Percentiles rank a stretch among this genome's conserved stretches.
These are phyloP conservation scores for Anniella stebbinsi DNA, from an alignment of 2,797 vertebrate species.

Conservation along the genomic window DNA sequence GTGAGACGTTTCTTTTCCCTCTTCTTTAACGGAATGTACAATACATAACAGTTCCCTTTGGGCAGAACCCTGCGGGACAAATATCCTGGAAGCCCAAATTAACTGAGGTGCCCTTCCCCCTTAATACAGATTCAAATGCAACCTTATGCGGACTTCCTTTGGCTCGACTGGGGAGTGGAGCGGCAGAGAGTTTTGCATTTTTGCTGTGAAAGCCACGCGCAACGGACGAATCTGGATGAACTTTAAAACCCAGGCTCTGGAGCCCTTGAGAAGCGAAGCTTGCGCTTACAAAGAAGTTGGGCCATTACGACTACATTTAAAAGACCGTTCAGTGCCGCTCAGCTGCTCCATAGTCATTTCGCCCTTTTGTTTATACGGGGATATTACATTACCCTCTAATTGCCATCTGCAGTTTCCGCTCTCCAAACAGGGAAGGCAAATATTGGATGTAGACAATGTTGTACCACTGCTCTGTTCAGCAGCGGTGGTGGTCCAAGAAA, in stretches of 20 bases:
- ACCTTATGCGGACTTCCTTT: background rate
- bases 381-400: constrained; percentile 74
- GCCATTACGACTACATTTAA: constrained; percentile 68
- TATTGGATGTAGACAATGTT: constrained; percentile 46
- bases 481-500: background rate
- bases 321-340: constrained; percentile 21
- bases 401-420: constrained; percentile 65
- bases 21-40: background rate
- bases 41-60: background rate
- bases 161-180: too few species aligned
- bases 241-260: background rate
- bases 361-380: constrained; percentile 67
- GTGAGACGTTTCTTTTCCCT: background rate
- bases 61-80: background rate
- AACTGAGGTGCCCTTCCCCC: background rate
- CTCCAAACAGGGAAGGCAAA: constrained; percentile 74
- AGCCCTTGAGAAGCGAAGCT: constrained; percentile 17
- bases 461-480: rapidly evolving
- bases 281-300: constrained; percentile 50
- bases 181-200: background rate
- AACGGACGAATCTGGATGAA: background rate
- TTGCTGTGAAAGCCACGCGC: background rate
- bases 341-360: constrained; percentile 61
- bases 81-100: background rate
- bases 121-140: background rate